Evolutionary conservation across 2,888 invertebrate genomes (phyloP).

Genomic region (Mythimna pallens): DNA sequence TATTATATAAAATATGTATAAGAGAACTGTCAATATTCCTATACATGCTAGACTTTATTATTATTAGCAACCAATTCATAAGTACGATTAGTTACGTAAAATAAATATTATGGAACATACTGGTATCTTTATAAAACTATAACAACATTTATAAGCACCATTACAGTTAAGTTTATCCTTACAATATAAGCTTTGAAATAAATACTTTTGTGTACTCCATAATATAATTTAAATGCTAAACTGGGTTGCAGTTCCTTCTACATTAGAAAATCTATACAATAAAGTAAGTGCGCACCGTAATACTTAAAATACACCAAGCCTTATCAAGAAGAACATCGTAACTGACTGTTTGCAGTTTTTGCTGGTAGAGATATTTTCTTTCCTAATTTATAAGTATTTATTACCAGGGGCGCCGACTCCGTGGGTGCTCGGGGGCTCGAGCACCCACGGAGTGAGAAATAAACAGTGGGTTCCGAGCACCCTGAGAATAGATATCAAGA

Average conservation of each 20-base stretch:
- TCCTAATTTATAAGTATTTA: no score
- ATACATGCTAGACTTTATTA: conserved; percentile 1
- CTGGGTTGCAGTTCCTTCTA: conserved; percentile 7
- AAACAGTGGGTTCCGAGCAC: no score
- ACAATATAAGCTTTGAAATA: conserved; percentile 26
- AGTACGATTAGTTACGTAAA: conserved; percentile 29
- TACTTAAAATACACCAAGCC: conserved; percentile 1
- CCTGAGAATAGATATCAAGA: no score
- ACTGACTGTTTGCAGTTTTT: no score
- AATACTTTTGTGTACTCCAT: conserved; percentile 26
- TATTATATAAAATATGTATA: neutral
- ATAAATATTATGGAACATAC: conserved; percentile 33
- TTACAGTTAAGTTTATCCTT: conserved; percentile 42
- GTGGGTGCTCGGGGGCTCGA: no score
- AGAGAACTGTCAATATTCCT: conserved; percentile 25
- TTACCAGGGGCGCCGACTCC: no score
- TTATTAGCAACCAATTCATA: conserved; percentile 46
- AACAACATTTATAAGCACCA: conserved; percentile 52
- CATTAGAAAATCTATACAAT: conserved; percentile 11
- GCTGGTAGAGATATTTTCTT: no score
- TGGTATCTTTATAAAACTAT: conserved; percentile 38
- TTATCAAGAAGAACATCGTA: no score
- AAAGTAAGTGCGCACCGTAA: conserved; percentile 36
- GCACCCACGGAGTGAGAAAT: no score
- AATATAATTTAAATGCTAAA: conserved; percentile 34